Percentiles rank a stretch among this genome's conserved stretches.
Conservation (phyloP, 53 echinoderm and acorn worm species). For the Echinarachnius parma region DNA sequence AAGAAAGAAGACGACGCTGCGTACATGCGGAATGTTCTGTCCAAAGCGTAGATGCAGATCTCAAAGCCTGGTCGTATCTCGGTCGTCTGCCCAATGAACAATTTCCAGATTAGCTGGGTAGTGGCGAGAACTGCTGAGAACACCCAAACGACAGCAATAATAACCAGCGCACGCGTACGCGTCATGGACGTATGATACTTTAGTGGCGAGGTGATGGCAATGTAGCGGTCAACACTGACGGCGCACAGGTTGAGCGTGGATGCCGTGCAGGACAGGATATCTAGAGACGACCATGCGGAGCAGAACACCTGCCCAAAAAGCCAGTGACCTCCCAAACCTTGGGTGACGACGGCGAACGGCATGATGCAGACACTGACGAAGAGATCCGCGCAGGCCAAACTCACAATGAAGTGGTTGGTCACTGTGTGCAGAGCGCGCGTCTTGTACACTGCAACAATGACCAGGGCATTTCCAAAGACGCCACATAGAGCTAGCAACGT, state of each 20-base stretch:
- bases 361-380: constrained; percentile 54
- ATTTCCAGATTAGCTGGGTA: constrained; percentile 41
- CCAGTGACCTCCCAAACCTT: constrained; percentile 36
- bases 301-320: constrained; percentile 51
- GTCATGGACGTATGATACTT: constrained; percentile 43
- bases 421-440: constrained; percentile 50
- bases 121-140: constrained; percentile 33
- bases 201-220: constrained; percentile 45
- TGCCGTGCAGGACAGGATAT: constrained; percentile 52
- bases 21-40: constrained; percentile 37
- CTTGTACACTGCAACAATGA: constrained; percentile 36
- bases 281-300: constrained; percentile 49
- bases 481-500: constrained; percentile 30
- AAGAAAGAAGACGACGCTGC: constrained; percentile 51
- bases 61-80: constrained; percentile 24
- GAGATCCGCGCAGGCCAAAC: constrained; percentile 60
- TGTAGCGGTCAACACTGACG: constrained; percentile 48
- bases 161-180: background rate
- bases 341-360: constrained; percentile 46
- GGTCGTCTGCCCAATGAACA: constrained; percentile 22
- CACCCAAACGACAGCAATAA: constrained; percentile 41
- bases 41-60: constrained; percentile 38
- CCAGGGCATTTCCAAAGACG: constrained; percentile 40
- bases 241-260: constrained; percentile 51
- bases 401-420: constrained; percentile 67